A percentile compares a stretch with the other conserved stretches of the same genome.
Evolutionary conservation across 2,113 vertebrate genomes (phyloP).

Genomic region (Cariama cristata): DNA sequence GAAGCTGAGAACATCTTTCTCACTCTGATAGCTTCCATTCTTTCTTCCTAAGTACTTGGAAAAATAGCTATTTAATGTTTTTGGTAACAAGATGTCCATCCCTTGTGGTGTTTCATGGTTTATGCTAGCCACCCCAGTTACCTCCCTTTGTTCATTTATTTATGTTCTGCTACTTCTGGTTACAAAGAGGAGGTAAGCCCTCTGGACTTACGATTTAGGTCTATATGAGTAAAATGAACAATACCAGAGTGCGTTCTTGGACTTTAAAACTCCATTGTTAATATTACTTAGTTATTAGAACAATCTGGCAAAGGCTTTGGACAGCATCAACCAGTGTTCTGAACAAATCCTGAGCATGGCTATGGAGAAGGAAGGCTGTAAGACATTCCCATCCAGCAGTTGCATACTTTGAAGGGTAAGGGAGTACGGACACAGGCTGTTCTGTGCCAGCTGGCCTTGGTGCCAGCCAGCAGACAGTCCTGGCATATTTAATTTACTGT

Average conservation of each 20-base stretch:
- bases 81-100: neutral
- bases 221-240: neutral
- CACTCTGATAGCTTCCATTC: neutral
- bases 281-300: neutral
- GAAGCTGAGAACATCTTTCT: neutral
- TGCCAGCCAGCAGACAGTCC: constrained; percentile 1
- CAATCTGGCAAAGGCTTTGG: neutral
- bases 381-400: neutral
- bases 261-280: neutral
- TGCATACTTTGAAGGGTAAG: neutral
- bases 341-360: neutral
- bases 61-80: neutral
- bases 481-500: neutral
- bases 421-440: neutral
- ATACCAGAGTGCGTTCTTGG: neutral
- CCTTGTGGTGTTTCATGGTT: neutral
- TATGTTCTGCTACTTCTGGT: neutral
- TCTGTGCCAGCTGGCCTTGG: neutral
- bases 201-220: neutral
- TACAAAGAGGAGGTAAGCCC: neutral
- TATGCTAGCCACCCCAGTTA: neutral
- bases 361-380: neutral
- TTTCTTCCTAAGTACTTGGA: neutral
- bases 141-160: neutral
- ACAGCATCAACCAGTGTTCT: neutral